Conservation (phyloP, 2,113 vertebrate genomes). For the Petrocephalus zakoni region DNA sequence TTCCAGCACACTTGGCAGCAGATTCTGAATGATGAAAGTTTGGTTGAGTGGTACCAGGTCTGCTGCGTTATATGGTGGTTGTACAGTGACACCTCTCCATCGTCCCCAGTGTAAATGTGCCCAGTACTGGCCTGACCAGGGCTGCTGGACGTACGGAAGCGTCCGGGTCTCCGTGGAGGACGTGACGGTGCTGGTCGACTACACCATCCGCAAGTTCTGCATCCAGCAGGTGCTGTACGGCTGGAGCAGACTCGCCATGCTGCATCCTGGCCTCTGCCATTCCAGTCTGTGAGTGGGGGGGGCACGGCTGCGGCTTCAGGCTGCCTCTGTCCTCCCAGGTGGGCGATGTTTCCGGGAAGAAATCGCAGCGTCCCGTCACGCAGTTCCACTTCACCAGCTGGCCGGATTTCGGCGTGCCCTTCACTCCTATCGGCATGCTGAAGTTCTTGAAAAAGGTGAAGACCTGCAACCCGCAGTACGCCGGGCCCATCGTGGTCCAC, state of each 20-base stretch:
- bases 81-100: conserved; percentile 4
- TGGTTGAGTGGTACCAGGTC: background rate
- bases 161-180: conserved; percentile 95
- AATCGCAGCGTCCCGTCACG: conserved; percentile 92
- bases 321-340: conserved; percentile 61
- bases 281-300: background rate
- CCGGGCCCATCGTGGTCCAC: conserved; percentile 93
- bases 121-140: conserved; percentile 98
- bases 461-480: conserved; percentile 85
- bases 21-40: background rate
- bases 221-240: conserved; percentile 80
- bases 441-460: conserved; percentile 99
- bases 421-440: conserved; percentile 95
- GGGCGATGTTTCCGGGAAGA: conserved; percentile 89
- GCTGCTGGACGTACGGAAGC: conserved; percentile 96
- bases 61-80: background rate
- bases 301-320: background rate
- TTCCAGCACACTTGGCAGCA: too few species aligned
- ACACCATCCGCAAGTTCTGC: conserved; percentile 96
- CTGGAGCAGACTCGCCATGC: background rate
- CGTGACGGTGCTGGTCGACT: conserved; percentile 89
- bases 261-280: background rate
- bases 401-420: conserved; percentile 97
- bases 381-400: conserved; percentile 99
- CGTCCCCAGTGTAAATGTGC: conserved; percentile 86